phyloP scores from a whole-genome alignment of 2,113 vertebrate species.

The Brachyistius frenatus region DNA sequence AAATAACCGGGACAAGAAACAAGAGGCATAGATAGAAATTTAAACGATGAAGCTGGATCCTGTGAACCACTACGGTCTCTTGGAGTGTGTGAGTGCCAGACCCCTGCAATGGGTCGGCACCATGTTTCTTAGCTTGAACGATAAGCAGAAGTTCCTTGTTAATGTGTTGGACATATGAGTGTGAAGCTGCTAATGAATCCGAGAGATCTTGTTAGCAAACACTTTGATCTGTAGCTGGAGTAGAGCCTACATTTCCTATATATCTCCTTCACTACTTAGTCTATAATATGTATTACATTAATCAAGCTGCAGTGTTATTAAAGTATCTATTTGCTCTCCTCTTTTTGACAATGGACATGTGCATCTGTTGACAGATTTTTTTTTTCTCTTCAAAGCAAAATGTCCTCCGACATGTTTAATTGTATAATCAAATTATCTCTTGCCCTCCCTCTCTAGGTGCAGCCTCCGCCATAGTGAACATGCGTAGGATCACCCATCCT shows the following conservation, averaged over 20 bases:
- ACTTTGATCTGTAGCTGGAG: constrained; percentile 7
- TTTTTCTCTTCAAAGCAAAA: background rate
- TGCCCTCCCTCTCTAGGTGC: constrained; percentile 58
- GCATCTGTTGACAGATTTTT: background rate
- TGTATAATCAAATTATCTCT: constrained; percentile 11
- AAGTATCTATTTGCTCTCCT: no score
- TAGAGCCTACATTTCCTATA: constrained; percentile 12
- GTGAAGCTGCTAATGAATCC: constrained; percentile 55
- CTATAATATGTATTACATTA: background rate
- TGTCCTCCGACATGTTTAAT: background rate
- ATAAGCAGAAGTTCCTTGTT: constrained; percentile 6
- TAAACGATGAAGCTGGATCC: constrained; percentile 2
- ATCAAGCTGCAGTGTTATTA: no score
- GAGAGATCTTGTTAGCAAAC: constrained; percentile 38
- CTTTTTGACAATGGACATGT: no score
- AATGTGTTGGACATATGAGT: constrained; percentile 10
- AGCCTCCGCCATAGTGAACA: constrained; percentile 85
- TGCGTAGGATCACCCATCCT: constrained; percentile 85
- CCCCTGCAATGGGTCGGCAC: background rate
- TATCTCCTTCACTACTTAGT: background rate
- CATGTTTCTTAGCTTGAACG: background rate
- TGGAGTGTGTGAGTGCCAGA: background rate
- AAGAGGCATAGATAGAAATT: background rate
- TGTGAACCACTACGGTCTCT: background rate
- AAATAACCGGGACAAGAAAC: background rate